Percentiles rank a stretch among this genome's conserved stretches.
Evolutionary conservation across 2,113 vertebrate genomes (phyloP).

Genomic region (Crotalus tigris): DNA sequence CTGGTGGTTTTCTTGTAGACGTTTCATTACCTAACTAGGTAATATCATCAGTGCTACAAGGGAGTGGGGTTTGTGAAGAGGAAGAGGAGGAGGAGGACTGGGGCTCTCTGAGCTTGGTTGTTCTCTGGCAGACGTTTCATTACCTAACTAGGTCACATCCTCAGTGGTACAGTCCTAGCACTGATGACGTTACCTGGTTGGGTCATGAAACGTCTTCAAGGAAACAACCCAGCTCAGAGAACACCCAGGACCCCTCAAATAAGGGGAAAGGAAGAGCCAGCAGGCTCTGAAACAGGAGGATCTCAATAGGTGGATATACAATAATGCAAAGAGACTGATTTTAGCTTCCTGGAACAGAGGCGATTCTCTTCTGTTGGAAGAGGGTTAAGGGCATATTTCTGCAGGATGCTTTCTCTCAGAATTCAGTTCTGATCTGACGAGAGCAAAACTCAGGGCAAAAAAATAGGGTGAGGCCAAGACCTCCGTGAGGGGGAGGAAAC

Average conservation of each 20-base stretch:
- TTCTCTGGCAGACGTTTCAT: not conserved
- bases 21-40: not conserved
- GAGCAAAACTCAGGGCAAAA: not conserved
- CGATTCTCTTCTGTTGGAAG: not conserved
- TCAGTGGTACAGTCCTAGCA: not conserved
- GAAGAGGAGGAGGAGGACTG: too few species aligned
- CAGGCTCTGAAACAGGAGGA: not conserved
- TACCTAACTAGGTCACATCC: not conserved
- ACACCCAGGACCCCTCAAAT: too few species aligned
- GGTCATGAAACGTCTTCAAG: not conserved
- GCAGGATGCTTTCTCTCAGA: not conserved
- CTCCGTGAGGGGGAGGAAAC: not conserved
- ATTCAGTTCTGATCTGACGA: not conserved
- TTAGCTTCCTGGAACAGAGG: not conserved
- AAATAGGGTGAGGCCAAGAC: not conserved
- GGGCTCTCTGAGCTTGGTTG: not conserved
- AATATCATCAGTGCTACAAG: not conserved
- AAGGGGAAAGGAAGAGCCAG: not conserved
- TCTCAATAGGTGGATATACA: not conserved
- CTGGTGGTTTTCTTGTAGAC: not conserved
- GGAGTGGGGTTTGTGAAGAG: too few species aligned
- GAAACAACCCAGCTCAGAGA: not conserved
- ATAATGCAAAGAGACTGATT: not conserved
- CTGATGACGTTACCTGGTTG: not conserved
- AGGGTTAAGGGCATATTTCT: not conserved